phyloP scores from a whole-genome alignment of 2,113 vertebrate genomes.

The Monarcha castaneiventris region DNA sequence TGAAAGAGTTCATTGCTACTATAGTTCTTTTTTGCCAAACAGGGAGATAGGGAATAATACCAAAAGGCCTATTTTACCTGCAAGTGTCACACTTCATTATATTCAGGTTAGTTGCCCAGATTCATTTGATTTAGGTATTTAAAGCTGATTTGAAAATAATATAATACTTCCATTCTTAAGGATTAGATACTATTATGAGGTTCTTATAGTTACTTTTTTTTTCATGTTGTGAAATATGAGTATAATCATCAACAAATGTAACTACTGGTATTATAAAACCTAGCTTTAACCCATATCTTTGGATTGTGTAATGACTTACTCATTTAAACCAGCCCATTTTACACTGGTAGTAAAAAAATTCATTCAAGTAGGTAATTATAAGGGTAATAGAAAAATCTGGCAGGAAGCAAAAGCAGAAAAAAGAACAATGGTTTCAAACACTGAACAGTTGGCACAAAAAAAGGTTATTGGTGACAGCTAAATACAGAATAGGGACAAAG shows the following conservation, averaged over 20 bases:
- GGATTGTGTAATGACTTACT: neutral
- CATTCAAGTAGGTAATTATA: neutral
- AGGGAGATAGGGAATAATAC: neutral
- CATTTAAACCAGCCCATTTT: neutral
- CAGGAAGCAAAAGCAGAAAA: slow-evolving; percentile 12
- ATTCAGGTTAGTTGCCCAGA: neutral
- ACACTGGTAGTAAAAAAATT: neutral
- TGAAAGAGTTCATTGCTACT: neutral
- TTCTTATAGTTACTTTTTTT: neutral
- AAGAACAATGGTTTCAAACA: neutral
- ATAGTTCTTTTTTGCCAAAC: neutral
- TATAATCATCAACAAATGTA: neutral
- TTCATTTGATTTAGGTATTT: neutral
- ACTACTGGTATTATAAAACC: neutral
- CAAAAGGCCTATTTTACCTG: neutral
- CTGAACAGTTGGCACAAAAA: neutral
- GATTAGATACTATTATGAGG: neutral
- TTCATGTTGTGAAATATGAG: neutral
- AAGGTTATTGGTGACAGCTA: neutral
- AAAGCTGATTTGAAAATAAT: neutral
- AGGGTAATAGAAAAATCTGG: neutral
- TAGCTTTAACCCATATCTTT: neutral
- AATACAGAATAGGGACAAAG: neutral
- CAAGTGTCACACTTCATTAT: neutral
- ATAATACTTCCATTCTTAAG: neutral